Evolutionary conservation across 2,113 vertebrate species (phyloP).

Genomic region (Carassius carassius): DNA sequence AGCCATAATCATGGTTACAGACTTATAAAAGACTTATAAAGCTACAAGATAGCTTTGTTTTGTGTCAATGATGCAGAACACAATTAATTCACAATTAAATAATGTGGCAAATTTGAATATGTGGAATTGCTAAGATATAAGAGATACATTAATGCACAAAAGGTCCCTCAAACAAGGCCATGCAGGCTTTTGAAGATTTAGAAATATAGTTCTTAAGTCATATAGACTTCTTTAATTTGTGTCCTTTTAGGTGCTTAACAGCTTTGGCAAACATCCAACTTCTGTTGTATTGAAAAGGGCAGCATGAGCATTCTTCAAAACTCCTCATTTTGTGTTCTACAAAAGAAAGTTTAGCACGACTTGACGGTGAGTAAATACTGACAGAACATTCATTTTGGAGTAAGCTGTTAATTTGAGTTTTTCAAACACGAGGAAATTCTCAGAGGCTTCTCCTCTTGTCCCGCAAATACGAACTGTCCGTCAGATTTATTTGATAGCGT

Average conservation of each 20-base stretch:
- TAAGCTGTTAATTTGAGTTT: neutral
- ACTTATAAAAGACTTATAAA: too few relatives aligned
- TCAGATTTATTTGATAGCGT: conserved; percentile 68
- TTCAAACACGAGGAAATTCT: neutral
- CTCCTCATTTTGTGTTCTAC: neutral
- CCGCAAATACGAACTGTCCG: neutral
- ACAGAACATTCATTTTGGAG: neutral
- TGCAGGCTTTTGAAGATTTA: neutral
- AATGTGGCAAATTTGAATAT: neutral
- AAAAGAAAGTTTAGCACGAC: neutral
- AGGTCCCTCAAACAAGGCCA: too few relatives aligned
- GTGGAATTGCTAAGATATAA: neutral
- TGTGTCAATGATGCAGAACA: neutral
- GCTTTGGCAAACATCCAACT: neutral
- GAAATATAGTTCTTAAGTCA: neutral
- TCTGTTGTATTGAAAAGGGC: neutral
- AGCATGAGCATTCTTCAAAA: conserved; percentile 3
- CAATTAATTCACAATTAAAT: neutral
- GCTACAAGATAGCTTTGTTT: neutral
- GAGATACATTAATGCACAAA: neutral
- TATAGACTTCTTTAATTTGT: neutral
- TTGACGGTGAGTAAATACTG: neutral
- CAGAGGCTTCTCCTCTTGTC: neutral
- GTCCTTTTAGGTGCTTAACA: neutral
- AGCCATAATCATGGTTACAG: too few relatives aligned